phyloP scores from a whole-genome alignment of 2,888 invertebrate species.

The Yponomeuta evonymella region DNA sequence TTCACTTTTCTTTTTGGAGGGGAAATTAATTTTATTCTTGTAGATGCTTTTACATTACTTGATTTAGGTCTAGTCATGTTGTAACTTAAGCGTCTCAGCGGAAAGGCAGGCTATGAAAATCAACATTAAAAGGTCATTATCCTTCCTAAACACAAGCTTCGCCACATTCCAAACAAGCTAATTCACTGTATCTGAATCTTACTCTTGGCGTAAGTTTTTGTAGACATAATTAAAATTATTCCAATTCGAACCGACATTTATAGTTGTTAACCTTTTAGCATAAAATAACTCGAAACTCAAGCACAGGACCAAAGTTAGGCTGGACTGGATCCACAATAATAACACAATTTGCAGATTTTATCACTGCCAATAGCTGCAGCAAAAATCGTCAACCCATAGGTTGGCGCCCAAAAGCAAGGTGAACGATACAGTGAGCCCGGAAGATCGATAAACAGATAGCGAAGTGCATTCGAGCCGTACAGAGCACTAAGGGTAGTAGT shows the following conservation, averaged over 20 bases:
- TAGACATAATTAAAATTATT: too few species aligned
- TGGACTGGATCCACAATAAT: too few species aligned
- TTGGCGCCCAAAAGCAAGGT: conserved; percentile 22
- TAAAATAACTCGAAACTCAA: too few species aligned
- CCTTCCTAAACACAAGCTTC: background rate
- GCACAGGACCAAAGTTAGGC: too few species aligned
- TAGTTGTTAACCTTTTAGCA: too few species aligned
- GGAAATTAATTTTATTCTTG: background rate
- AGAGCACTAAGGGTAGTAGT: conserved; percentile 54
- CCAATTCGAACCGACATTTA: too few species aligned
- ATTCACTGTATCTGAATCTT: background rate
- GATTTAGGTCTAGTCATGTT: background rate
- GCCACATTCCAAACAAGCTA: background rate
- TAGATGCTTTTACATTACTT: background rate
- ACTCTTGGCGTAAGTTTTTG: background rate
- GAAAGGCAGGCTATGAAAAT: background rate
- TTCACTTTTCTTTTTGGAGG: background rate
- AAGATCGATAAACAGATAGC: conserved; percentile 51
- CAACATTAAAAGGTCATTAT: background rate
- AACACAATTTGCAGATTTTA: too few species aligned
- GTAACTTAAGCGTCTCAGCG: background rate
- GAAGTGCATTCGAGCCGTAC: conserved; percentile 48
- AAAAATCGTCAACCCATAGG: background rate
- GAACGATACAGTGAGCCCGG: background rate
- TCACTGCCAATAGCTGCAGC: background rate